Evolutionary conservation across 2,888 invertebrate species (phyloP), one percentile per base, ranked within the genome.

Genomic region (Antheraea assamensis): DNA sequence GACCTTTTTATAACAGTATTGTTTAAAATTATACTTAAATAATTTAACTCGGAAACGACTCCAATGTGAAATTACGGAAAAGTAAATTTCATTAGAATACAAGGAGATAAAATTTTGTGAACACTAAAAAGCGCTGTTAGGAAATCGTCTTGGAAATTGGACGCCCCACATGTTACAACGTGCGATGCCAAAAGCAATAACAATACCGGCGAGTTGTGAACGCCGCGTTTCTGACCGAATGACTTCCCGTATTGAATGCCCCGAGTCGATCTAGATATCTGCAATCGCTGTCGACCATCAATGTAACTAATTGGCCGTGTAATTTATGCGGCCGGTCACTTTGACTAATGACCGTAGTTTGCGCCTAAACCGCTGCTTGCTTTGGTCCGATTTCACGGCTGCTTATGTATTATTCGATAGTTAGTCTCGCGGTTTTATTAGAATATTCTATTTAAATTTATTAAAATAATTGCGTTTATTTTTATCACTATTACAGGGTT

Each of bases 281-380:
- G 84, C 88, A 89, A 90, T 91, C 89, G 84, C 83, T 82, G 84
- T 84, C 85, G 82, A 82, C 85, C 88, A 88, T 91, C 91, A 91
- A 91, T 91, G 88, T 88, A 88, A 89, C 91, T 92, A 92, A 92
- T 92, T 91, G 91, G 86, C 84, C 89, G 82, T 88, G 85, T 92
- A 92, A 92, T 90, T 88, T 91, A 92, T 92, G 90, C 90, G 84
- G 79, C 81, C 79, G 83, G 82, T 81, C 86, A 80, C 83, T 81
- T 83, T 91, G 89, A 92, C 87, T 92, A 92, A 92, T 92, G 89
- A 86, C 78, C 76, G 79, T 52, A 68, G 74, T 74, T 74, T 71
- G 74, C 27, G 19, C 71, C n/a, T 64, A 71, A 71, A 71, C 76
- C 71, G 73, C 75, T 64, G 73, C 75, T 64, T 70, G 72, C 75